Conservation (phyloP, 2,113 vertebrate species). For the Eidolon helvum region DNA sequence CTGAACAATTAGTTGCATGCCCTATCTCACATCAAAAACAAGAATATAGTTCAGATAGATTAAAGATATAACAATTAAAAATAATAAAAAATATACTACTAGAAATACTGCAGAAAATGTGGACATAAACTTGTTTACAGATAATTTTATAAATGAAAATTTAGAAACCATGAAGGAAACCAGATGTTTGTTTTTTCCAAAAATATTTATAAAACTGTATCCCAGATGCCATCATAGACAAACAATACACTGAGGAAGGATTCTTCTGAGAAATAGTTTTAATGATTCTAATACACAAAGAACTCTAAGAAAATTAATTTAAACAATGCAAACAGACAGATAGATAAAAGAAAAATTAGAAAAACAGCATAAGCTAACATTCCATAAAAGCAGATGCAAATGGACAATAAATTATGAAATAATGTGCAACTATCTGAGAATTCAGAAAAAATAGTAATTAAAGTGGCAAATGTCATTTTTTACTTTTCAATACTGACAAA, state of each 20-base stretch:
- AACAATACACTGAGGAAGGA: neutral
- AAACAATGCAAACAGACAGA: neutral
- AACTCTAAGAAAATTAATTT: neutral
- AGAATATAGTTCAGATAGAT: neutral
- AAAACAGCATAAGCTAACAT: neutral
- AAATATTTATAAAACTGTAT: neutral
- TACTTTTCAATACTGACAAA: neutral
- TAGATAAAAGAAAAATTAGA: neutral
- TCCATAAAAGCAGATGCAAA: neutral
- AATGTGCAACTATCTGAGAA: neutral
- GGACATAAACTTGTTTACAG: neutral
- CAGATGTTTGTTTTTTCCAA: neutral
- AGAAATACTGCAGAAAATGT: neutral
- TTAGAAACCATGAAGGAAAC: neutral
- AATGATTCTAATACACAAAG: neutral
- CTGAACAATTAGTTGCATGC: neutral
- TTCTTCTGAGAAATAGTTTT: neutral
- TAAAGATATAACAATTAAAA: neutral
- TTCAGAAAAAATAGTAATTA: conserved; percentile 3
- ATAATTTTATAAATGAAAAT: neutral
- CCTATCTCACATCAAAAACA: neutral
- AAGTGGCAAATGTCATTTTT: neutral
- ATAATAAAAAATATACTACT: neutral
- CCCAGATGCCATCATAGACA: neutral
- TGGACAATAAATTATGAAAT: neutral